A percentile compares a stretch with the other conserved stretches of the same genome.
phyloP scores from a whole-genome alignment of 2,113 vertebrate genomes.

The Coryphaenoides rupestris region DNA sequence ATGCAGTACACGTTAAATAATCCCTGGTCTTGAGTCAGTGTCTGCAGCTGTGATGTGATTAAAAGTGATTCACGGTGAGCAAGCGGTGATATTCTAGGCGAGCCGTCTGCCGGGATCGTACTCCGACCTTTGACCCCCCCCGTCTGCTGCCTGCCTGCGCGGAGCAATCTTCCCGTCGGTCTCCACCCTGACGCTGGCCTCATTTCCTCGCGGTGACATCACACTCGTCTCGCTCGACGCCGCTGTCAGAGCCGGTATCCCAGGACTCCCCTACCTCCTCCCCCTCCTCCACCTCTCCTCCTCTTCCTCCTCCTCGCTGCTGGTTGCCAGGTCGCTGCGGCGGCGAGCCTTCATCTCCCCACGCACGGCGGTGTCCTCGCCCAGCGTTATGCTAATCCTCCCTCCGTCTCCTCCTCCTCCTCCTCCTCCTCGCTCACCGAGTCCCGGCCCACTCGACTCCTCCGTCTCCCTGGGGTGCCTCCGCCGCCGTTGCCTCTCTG shows the following conservation, averaged over 20 bases:
- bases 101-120: constrained; percentile 5
- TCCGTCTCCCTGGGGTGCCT: constrained; percentile 4
- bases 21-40: background rate
- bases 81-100: background rate
- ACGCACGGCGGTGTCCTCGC: too few species aligned
- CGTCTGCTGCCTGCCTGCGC: background rate
- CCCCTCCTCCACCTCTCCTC: background rate
- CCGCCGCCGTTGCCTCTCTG: too few species aligned
- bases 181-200: background rate
- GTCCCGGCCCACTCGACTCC: constrained; percentile 5
- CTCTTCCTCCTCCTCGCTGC: background rate
- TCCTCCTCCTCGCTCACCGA: too few species aligned
- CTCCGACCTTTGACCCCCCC: constrained; percentile 25
- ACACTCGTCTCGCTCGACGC: constrained; percentile 4
- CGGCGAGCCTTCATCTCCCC: too few species aligned
- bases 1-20: constrained; percentile 2
- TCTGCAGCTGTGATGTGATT: constrained; percentile 4
- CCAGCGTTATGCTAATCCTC: too few species aligned
- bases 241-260: constrained; percentile 22
- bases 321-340: too few species aligned
- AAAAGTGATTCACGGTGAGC: background rate
- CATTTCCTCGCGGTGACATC: background rate
- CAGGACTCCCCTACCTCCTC: constrained; percentile 16
- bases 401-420: too few species aligned
- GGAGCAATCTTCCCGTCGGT: constrained; percentile 16